Percentiles rank a stretch among this genome's conserved stretches.
These are phyloP conservation scores for Amyelois transitella DNA, from an alignment of 1,140 invertebrate species.

Conservation along the genomic window DNA sequence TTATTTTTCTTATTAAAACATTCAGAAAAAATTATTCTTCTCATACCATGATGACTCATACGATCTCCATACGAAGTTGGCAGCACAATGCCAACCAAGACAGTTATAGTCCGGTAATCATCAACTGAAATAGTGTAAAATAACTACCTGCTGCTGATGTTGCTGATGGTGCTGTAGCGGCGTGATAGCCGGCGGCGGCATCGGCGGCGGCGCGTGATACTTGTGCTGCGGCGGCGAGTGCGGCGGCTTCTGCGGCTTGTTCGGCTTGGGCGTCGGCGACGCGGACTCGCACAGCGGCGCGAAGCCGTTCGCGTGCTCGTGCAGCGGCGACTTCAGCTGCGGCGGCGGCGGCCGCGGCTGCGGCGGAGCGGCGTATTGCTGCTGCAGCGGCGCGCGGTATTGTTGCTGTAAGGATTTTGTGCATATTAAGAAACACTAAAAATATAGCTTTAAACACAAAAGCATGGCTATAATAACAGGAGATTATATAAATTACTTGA, in stretches of 20 bases:
- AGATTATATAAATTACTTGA: no score
- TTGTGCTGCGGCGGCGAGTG: constrained; percentile 70
- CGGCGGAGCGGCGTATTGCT: constrained; percentile 51
- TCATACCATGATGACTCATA: no score
- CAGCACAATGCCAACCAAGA: no score
- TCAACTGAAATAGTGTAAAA: neutral
- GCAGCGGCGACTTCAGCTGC: constrained; percentile 60
- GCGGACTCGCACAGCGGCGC: constrained; percentile 51
- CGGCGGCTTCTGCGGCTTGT: constrained; percentile 55
- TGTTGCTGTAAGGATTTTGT: constrained; percentile 46
- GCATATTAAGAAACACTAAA: neutral
- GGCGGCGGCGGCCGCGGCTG: constrained; percentile 47
- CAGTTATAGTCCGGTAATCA: no score
- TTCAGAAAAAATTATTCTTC: no score
- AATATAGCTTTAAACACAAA: neutral
- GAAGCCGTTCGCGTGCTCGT: constrained; percentile 62
- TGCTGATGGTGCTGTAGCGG: constrained; percentile 41
- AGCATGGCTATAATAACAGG: no score
- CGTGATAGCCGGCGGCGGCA: constrained; percentile 33
- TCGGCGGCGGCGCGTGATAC: constrained; percentile 53
- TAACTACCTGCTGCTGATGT: constrained; percentile 22
- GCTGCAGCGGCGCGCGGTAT: constrained; percentile 54
- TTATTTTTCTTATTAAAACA: no score
- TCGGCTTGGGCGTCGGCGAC: constrained; percentile 58
- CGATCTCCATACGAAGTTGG: no score